These are phyloP conservation scores for Phalacrocorax pelagicus DNA, from an alignment of 2,113 vertebrate genomes.

Conservation along the genomic window DNA sequence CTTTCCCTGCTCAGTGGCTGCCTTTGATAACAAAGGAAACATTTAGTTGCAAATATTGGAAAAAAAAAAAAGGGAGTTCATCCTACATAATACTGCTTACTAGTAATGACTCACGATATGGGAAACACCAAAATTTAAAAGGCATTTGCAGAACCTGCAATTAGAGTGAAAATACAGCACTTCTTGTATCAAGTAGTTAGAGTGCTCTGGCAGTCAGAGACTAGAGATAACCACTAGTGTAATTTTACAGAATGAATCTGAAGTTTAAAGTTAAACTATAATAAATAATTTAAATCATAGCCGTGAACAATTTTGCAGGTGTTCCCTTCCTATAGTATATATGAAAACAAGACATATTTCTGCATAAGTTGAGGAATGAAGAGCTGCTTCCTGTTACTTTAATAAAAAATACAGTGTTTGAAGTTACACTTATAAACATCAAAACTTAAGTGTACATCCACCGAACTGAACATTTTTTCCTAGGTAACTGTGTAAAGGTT, in stretches of 20 bases:
- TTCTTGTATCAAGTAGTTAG: not conserved
- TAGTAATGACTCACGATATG: not conserved
- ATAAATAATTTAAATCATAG: conserved; percentile 1
- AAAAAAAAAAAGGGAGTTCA: not conserved
- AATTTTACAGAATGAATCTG: not conserved
- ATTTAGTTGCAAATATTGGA: not conserved
- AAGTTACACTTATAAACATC: not conserved
- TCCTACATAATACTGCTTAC: not conserved
- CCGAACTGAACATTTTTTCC: not conserved
- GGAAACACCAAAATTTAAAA: not conserved
- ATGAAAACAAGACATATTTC: not conserved
- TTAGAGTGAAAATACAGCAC: not conserved
- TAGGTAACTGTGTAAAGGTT: not conserved
- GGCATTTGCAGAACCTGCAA: not conserved
- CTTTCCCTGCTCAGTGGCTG: not conserved
- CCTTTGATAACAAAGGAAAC: not conserved
- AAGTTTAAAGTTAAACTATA: not conserved
- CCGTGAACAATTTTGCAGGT: not conserved
- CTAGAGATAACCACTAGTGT: not conserved
- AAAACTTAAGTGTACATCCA: not conserved
- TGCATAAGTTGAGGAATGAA: not conserved
- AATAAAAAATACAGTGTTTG: conserved; percentile 34
- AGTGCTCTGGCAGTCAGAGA: not conserved
- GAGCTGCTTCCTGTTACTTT: not conserved
- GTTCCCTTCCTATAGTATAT: not conserved